Conservation (phyloP, 2,888 invertebrate genomes). For the Mallateleia sp. region DNA sequence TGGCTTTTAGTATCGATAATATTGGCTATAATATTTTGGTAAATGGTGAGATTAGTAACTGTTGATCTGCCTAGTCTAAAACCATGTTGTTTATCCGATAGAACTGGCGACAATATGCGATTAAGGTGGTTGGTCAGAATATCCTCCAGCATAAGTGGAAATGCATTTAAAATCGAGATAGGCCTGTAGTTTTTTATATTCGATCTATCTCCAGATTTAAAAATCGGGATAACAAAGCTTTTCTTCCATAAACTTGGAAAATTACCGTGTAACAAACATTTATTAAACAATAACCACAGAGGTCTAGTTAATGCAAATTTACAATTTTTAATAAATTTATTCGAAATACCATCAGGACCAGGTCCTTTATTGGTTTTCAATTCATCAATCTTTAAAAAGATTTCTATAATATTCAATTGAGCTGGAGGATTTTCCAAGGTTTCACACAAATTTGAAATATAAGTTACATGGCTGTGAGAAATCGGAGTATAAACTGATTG, state of each 20-base stretch:
- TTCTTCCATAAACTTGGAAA: neutral
- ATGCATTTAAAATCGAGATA: too few species aligned
- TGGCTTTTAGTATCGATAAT: neutral
- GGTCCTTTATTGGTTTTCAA: too few species aligned
- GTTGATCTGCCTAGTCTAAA: neutral
- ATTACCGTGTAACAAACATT: neutral
- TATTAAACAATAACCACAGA: neutral
- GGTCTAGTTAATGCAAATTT: neutral
- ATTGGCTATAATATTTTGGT: neutral
- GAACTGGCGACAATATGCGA: too few species aligned
- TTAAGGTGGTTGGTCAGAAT: too few species aligned
- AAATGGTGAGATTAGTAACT: neutral
- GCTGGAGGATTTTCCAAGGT: neutral
- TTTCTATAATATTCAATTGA: neutral
- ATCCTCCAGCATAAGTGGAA: neutral
- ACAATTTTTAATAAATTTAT: neutral
- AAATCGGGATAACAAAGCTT: neutral
- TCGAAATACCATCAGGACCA: too few species aligned
- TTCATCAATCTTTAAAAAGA: slow-evolving; percentile 1
- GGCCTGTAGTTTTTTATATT: slow-evolving; percentile 2
- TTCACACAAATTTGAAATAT: too few species aligned
- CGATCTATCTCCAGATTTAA: neutral
- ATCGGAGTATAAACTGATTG: slow-evolving; percentile 5
- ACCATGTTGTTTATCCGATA: slow-evolving; percentile 1
- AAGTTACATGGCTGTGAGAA: neutral